phyloP scores from a whole-genome alignment of 2,113 vertebrate genomes.

The Miniopterus natalensis region DNA sequence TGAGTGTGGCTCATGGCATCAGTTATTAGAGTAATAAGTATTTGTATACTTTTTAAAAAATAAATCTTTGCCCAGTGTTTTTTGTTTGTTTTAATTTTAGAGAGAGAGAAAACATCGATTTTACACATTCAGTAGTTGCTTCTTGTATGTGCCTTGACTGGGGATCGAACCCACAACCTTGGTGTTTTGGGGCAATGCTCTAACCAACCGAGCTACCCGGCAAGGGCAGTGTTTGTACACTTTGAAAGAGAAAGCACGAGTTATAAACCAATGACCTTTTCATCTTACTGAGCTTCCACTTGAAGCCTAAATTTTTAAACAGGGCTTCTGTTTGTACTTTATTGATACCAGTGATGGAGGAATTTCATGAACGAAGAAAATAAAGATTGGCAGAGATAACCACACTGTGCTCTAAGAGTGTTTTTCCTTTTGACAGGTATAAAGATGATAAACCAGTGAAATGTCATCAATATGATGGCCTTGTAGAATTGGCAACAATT shows the following conservation, averaged over 20 bases:
- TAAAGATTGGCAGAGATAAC: background rate
- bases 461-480: constrained; percentile 92
- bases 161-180: background rate
- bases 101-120: background rate
- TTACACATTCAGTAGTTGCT: background rate
- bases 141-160: background rate
- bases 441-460: constrained; percentile 94
- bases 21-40: background rate
- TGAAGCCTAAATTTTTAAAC: background rate
- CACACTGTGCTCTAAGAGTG: background rate
- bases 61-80: background rate
- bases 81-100: background rate
- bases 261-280: background rate
- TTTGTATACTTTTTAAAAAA: background rate
- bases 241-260: background rate
- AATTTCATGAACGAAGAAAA: background rate
- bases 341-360: background rate
- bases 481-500: constrained; percentile 98
- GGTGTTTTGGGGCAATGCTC: background rate
- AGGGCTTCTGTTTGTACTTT: background rate
- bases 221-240: background rate
- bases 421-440: constrained; percentile 88
- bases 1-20: background rate
- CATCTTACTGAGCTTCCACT: background rate
- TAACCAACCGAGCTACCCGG: background rate